Percentiles rank a stretch among this genome's conserved stretches.
Conservation (phyloP, 2,888 invertebrate species). For the Galerucella nymphaeae region DNA sequence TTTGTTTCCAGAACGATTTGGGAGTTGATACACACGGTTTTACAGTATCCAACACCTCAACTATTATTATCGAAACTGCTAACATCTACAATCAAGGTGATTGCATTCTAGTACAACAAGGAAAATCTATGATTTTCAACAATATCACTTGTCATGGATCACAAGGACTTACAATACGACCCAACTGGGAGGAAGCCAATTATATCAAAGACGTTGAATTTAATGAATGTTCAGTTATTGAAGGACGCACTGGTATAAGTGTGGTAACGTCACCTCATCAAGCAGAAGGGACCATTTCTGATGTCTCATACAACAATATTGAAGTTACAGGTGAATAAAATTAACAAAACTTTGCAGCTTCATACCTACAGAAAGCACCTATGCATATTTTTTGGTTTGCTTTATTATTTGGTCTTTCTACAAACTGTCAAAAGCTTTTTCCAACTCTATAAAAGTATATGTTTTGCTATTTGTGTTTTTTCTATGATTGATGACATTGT, state of each 20-base stretch:
- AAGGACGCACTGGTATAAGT: conserved; percentile 12
- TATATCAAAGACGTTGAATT: conserved; percentile 10
- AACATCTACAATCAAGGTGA: conserved; percentile 16
- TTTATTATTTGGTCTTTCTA: too few species aligned
- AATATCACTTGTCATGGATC: conserved; percentile 19
- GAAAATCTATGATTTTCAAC: not conserved
- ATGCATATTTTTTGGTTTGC: too few species aligned
- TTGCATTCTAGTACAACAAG: conserved; percentile 17
- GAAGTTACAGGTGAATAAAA: conserved; percentile 13
- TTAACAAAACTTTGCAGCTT: too few species aligned
- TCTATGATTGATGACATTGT: too few species aligned
- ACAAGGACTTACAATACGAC: conserved; percentile 15
- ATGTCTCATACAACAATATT: conserved; percentile 6
- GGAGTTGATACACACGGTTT: conserved; percentile 25
- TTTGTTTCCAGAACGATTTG: conserved; percentile 10
- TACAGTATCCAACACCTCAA: conserved; percentile 6
- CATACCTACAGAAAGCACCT: too few species aligned
- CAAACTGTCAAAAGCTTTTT: too few species aligned
- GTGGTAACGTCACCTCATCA: conserved; percentile 22
- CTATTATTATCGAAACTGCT: not conserved
- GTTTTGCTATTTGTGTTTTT: too few species aligned
- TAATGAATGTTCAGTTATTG: not conserved
- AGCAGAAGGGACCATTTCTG: not conserved
- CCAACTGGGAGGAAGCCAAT: conserved; percentile 18
- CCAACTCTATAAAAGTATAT: too few species aligned